Evolutionary conservation across 2,888 invertebrate genomes (phyloP), one percentile per base, ranked within the genome.

Genomic region (Leuctra nigra): DNA sequence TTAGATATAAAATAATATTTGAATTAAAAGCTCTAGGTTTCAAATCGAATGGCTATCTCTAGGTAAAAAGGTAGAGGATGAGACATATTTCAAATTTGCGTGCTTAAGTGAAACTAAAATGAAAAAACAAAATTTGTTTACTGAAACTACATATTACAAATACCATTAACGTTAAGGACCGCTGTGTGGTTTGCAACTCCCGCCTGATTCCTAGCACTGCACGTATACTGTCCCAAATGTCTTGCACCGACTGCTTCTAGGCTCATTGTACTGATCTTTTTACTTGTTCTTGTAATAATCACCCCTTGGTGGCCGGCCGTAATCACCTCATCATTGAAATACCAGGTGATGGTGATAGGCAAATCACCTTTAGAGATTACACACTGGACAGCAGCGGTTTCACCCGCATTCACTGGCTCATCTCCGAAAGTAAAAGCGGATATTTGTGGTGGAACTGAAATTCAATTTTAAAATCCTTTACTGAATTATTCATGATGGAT

Each of bases 201-300:
- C 63, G 82, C 83, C 64, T 74, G 73, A 69, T 85, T 84, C 68
- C 78, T 78, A 39, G 79, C 81, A 66, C 77, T 76, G 69, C 83
- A 83, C 59, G 80, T 82, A 70, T 82, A 83, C 71, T 80, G 79
- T 58, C 83, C 83, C 62, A 79, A 79, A 65, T 83, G 82, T 63
- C 77, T 77, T 55, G 50, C 38, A 13, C 22, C 3, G 25, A 65
- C 63, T 7, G 62, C 58, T 23, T n/a, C n/a, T n/a, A n/a, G n/a
- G n/a, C n/a, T n/a, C n/a, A n/a, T n/a, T n/a, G n/a, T n/a, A n/a
- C n/a, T n/a, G n/a, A n/a, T n/a, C n/a, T n/a, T n/a, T n/a, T n/a
- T n/a, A n/a, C n/a, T n/a, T n/a, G n/a, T n/a, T n/a, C n/a, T n/a
- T n/a, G n/a, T n/a, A n/a, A n/a, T n/a, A n/a, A n/a, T n/a, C n/a